Base-by-base conservation (phyloP, 2,797 vertebrate species). In the Mormyrops boulengeri region DNA sequence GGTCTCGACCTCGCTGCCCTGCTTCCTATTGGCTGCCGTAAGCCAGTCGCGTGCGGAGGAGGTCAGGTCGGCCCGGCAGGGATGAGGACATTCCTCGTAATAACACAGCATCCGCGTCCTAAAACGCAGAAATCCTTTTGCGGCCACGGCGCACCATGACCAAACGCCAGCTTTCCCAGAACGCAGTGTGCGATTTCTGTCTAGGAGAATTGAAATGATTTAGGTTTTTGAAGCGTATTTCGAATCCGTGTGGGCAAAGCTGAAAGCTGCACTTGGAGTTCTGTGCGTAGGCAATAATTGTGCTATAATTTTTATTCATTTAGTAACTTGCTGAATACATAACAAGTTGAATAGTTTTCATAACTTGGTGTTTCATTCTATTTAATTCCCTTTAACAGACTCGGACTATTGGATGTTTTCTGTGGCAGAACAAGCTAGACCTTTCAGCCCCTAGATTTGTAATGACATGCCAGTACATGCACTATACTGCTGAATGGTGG, bases 281-380 rank as follows among this genome's bases (percentile, higher is more conserved):
- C 73, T n/a, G 41, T 82, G 77, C 41, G 77, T 82, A 82, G 77
- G 77, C 73, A 80, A n/a, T 80, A 80, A 80, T n/a, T 80, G 38
- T 44, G 73, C 73, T n/a, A 9, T 19, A 41, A 44, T 77, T 80
- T 60, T 80, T 80, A 80, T 80, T 80, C 38, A 80, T 80, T 80
- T 80, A 44, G 5, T 41, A 80, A 44, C 44, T 44, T 80, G 17
- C 77, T 82, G 77, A 44, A 82, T 82, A 47, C 77, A 82, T 44
- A 82, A 60, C 57, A 22, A 47, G 77, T 82, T 82, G 19, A 41
- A n/a, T 80, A 82, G 41, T 82, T 47, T 82, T 44, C 77, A 82
- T 82, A 82, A 47, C 77, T 44, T 82, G 77, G 77, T 8, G 41
- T 47, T 22, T 82, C 17, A 47, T 82, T 82, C 41, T 82, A 9